Base-by-base conservation (phyloP, 1,140 invertebrate genomes). In the Stegodyphus dumicola region DNA sequence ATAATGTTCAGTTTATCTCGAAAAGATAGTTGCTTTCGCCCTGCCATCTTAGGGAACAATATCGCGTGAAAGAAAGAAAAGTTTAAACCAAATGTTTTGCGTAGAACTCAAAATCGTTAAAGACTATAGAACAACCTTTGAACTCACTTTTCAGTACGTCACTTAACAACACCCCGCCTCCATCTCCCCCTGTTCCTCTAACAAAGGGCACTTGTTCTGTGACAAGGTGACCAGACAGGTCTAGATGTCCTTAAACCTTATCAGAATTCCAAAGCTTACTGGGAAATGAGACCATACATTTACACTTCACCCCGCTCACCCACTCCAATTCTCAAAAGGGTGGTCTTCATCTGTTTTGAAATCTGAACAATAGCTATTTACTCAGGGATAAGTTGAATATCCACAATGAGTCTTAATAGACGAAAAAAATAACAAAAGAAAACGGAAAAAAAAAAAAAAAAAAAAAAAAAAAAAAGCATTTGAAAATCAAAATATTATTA, bases 11-110 rank as follows among this genome's bases (percentile, higher is more conserved):
- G 87, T 52, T 83, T 74, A 67, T 67, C 66, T 67, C 17, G 66
- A 67, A 67, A 67, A 17, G 66, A 67, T 17, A 67, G 66, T 67
- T 67, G 66, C 66, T 67, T 67, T 67, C n/a, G 15, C 66, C 66
- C 66, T 67, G 66, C 66, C 66, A 67, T 67, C 33, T 33, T 33
- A 33, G 33, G 33, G 33, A 33, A 33, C 33, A 33, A 33, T 33
- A 33, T 33, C 33, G 33, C 33, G 33, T 33, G 33, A 33, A 33
- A 33, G 33, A 33, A 33, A 33, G 33, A 33, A 33, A 33, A 33
- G 33, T 33, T 33, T 33, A 33, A 33, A 33, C 33, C 33, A 33
- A 33, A 33, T 33, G 33, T 33, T 33, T 33, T 3, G 33, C 33
- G 33, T 33, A 33, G 33, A 33, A 33, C 33, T 33, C 33, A 33